Percentiles rank a stretch among this genome's conserved stretches.
Evolutionary conservation across 2,113 vertebrate genomes (phyloP).

Genomic region (Ursus arctos): DNA sequence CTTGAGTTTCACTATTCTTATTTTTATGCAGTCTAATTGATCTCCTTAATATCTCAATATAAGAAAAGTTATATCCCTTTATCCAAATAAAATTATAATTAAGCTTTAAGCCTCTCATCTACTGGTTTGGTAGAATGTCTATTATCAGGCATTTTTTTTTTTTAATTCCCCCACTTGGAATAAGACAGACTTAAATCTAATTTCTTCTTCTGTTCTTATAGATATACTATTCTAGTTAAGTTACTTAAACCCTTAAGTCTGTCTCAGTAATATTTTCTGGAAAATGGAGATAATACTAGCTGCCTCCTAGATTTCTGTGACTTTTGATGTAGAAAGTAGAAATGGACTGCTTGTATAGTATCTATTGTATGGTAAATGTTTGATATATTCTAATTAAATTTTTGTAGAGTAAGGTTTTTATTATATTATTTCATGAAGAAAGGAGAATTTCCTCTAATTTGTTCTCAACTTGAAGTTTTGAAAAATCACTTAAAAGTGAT

Average conservation of each 20-base stretch:
- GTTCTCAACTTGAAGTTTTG: background rate
- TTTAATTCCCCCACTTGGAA: background rate
- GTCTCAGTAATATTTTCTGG: background rate
- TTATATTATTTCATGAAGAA: slow-evolving; percentile 6
- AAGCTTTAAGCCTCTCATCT: background rate
- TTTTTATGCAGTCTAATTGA: background rate
- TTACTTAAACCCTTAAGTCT: background rate
- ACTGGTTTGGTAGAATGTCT: background rate
- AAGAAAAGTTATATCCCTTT: background rate
- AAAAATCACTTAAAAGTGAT: background rate
- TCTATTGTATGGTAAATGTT: background rate
- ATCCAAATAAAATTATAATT: background rate
- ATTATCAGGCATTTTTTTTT: background rate
- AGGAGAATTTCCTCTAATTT: background rate
- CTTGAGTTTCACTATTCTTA: background rate
- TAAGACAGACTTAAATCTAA: background rate
- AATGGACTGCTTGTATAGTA: background rate
- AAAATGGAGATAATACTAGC: background rate
- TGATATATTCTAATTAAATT: slow-evolving; percentile 18
- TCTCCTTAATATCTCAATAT: background rate
- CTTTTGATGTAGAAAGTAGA: background rate
- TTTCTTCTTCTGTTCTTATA: background rate
- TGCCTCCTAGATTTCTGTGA: background rate
- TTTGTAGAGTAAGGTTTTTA: background rate
- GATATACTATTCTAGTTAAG: background rate